Conservation (phyloP, 2,888 invertebrate genomes). For the Nowickia ferox region DNA sequence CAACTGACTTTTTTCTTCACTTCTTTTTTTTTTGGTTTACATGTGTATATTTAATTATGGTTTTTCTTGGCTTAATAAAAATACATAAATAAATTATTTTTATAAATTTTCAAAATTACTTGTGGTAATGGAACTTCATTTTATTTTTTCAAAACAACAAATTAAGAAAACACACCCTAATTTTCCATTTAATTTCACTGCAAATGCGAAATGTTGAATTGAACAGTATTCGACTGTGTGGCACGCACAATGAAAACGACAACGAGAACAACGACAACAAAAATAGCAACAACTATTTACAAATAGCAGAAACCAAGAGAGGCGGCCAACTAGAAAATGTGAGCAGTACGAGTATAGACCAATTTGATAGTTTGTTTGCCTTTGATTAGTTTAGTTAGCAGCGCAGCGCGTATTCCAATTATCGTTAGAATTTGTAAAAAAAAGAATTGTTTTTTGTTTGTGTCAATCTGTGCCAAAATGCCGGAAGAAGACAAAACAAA, state of each 20-base stretch:
- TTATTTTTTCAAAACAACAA: not conserved
- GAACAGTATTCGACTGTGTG: slow-evolving; percentile 17
- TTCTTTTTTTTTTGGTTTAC: not conserved
- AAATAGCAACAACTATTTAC: not conserved
- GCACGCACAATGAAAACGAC: slow-evolving; percentile 30
- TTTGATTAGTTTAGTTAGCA: slow-evolving; percentile 7
- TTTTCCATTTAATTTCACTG: slow-evolving; percentile 32
- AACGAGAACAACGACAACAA: slow-evolving; percentile 9
- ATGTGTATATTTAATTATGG: slow-evolving; percentile 8
- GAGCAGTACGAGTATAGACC: not conserved
- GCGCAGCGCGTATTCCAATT: slow-evolving; percentile 35
- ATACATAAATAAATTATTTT: not conserved
- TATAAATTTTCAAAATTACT: not conserved
- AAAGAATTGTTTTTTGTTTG: slow-evolving; percentile 10
- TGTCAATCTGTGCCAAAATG: slow-evolving; percentile 45
- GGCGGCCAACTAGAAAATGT: slow-evolving; percentile 36
- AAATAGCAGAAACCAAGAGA: slow-evolving; percentile 5
- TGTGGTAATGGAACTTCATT: not conserved
- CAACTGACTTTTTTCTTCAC: slow-evolving; percentile 10
- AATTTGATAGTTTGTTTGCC: slow-evolving; percentile 6
- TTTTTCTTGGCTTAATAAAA: slow-evolving; percentile 22
- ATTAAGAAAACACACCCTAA: slow-evolving; percentile 61
- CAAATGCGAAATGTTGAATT: slow-evolving; percentile 35
- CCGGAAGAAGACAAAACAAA: slow-evolving; percentile 51
- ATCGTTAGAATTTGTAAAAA: slow-evolving; percentile 10